A percentile compares a stretch with the other conserved stretches of the same genome.
Conservation (phyloP, 2,888 invertebrate species). For the Dryocosmus kuriphilus region DNA sequence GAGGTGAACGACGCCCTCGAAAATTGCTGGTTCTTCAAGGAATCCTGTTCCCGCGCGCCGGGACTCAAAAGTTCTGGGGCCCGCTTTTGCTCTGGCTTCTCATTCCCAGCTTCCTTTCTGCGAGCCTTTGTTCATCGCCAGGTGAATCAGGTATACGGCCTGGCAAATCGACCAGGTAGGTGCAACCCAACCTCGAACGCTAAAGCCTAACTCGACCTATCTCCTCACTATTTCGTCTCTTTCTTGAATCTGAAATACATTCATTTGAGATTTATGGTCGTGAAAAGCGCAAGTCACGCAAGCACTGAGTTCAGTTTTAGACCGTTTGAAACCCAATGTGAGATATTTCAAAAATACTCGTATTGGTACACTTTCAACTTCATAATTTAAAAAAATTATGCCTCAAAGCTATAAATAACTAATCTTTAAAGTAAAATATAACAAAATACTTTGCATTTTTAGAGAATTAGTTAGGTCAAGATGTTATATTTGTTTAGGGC, state of each 20-base stretch:
- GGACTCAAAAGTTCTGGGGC: not conserved
- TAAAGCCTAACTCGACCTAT: conserved; percentile 52
- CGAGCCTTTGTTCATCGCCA: conserved; percentile 52
- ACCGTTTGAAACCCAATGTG: not conserved
- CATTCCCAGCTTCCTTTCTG: conserved; percentile 38
- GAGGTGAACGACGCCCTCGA: conserved; percentile 42
- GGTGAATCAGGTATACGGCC: conserved; percentile 60
- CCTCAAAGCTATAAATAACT: no score
- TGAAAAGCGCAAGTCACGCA: conserved; percentile 14
- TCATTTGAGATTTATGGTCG: conserved; percentile 15
- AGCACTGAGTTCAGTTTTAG: not conserved
- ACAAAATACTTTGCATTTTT: no score
- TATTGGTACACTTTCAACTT: not conserved
- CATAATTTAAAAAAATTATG: not conserved
- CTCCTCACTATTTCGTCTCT: conserved; percentile 5
- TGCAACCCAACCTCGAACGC: conserved; percentile 53
- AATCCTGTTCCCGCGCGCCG: conserved; percentile 36
- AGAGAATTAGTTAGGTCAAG: no score
- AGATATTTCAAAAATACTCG: no score
- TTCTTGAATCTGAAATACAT: conserved; percentile 12
- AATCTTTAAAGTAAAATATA: no score
- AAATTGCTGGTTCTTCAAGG: conserved; percentile 44
- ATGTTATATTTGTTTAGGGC: no score
- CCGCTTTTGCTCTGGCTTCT: conserved; percentile 20
- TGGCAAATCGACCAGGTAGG: conserved; percentile 58